Conservation (phyloP, 2,888 invertebrate genomes). For the Cheilosia pagana region DNA sequence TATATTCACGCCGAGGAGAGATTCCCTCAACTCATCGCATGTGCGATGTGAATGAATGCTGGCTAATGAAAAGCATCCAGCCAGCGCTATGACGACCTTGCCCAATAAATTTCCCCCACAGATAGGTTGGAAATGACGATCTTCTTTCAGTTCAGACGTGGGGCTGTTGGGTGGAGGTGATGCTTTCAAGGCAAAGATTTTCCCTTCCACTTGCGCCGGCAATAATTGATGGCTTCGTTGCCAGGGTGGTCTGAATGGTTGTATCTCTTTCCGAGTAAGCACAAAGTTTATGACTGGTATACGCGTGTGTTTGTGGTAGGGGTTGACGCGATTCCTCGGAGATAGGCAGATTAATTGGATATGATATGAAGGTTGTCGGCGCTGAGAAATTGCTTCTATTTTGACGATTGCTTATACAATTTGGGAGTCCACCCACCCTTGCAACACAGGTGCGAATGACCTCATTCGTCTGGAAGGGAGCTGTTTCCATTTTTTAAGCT, state of each 20-base stretch:
- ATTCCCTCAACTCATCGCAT: slow-evolving; percentile 36
- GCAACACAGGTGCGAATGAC: neutral
- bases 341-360: slow-evolving; percentile 5
- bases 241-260: slow-evolving; percentile 3
- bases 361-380: neutral
- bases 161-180: neutral
- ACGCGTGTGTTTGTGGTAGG: neutral
- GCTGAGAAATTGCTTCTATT: neutral
- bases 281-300: slow-evolving; percentile 16
- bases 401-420: neutral
- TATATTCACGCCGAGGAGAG: slow-evolving; percentile 36
- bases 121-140: slow-evolving; percentile 31
- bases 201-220: slow-evolving; percentile 10
- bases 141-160: neutral
- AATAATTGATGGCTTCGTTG: slow-evolving; percentile 38
- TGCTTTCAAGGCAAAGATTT: slow-evolving; percentile 6
- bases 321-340: neutral
- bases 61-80: slow-evolving; percentile 46
- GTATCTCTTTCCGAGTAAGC: slow-evolving; percentile 7
- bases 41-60: slow-evolving; percentile 20
- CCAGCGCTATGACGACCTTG: slow-evolving; percentile 31
- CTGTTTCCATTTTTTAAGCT: neutral
- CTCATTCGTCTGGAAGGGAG: neutral
- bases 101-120: slow-evolving; percentile 39
- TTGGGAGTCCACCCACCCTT: neutral